Conservation (phyloP, 2,888 invertebrate genomes). For the Calliphora vomitoria region DNA sequence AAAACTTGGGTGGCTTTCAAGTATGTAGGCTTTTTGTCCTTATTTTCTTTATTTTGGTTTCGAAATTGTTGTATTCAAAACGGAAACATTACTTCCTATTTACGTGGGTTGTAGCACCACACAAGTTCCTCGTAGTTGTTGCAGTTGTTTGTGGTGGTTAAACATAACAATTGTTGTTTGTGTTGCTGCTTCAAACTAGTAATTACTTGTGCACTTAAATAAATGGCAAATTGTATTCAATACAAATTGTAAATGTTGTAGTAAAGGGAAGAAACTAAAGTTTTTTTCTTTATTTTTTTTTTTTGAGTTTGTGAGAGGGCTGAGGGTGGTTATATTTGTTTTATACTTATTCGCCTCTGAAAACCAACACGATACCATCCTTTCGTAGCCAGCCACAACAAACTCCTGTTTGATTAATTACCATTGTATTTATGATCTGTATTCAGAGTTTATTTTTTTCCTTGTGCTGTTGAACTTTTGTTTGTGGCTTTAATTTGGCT, state of each 20-base stretch:
- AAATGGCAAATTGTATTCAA: conserved; percentile 56
- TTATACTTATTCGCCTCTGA: conserved; percentile 3
- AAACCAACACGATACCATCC: conserved; percentile 1
- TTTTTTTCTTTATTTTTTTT: conserved; percentile 27
- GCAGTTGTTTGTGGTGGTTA: conserved; percentile 28
- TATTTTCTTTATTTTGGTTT: conserved; percentile 16
- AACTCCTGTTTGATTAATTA: conserved; percentile 65
- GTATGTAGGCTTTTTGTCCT: conserved; percentile 26
- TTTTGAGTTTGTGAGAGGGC: conserved; percentile 3
- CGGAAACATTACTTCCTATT: conserved; percentile 66
- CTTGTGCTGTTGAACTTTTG: neutral
- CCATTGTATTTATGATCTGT: conserved; percentile 56
- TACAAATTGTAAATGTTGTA: neutral
- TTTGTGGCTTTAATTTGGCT: conserved; percentile 43
- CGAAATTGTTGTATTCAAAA: conserved; percentile 46
- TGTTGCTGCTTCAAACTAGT: conserved; percentile 48
- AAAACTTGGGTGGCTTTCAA: conserved; percentile 46
- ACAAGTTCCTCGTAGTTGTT: conserved; percentile 13
- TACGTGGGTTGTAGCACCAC: conserved; percentile 46
- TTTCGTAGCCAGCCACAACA: conserved; percentile 20
- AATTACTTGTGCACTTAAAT: conserved; percentile 63
- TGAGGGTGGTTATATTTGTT: conserved; percentile 42
- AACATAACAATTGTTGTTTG: conserved; percentile 33
- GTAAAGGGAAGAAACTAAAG: conserved; percentile 5
- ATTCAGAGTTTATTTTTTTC: conserved; percentile 8